Evolutionary conservation across 2,888 invertebrate genomes (phyloP).

Genomic region (Himalopsyche tibetana): DNA sequence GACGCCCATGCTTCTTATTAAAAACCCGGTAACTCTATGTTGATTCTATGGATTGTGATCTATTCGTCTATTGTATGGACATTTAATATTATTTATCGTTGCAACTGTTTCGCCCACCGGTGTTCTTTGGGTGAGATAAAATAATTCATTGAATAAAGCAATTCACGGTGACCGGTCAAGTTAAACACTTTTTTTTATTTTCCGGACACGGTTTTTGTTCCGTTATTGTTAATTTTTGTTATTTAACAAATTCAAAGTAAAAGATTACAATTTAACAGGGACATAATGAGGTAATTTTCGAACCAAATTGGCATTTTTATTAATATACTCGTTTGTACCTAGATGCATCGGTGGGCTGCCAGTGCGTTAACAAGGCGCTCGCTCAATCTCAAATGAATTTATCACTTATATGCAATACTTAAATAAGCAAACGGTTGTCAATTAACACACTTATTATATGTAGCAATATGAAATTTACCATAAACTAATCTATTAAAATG

Average conservation of each 20-base stretch:
- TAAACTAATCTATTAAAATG: too few relatives aligned
- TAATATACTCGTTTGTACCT: too few relatives aligned
- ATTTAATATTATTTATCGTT: neutral
- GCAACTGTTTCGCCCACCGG: constrained; percentile 28
- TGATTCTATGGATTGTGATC: neutral
- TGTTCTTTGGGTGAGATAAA: constrained; percentile 20
- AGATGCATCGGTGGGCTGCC: too few relatives aligned
- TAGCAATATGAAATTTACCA: too few relatives aligned
- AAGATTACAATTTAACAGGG: constrained; percentile 23
- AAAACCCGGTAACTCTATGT: neutral
- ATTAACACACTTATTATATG: too few relatives aligned
- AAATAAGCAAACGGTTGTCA: too few relatives aligned
- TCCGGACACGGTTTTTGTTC: constrained; percentile 40
- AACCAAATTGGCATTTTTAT: too few relatives aligned
- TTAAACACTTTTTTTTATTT: constrained; percentile 27
- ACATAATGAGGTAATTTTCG: neutral
- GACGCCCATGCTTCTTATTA: neutral
- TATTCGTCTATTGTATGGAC: neutral
- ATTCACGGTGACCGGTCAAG: constrained; percentile 1
- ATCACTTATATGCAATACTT: too few relatives aligned
- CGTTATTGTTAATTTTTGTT: constrained; percentile 9
- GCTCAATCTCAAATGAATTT: too few relatives aligned
- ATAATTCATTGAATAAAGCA: constrained; percentile 23
- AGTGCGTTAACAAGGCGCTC: too few relatives aligned
- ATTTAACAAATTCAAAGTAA: constrained; percentile 26